Conservation (phyloP, 92 coral and sea anemone genomes). For the Chrysogorgia sp. region DNA sequence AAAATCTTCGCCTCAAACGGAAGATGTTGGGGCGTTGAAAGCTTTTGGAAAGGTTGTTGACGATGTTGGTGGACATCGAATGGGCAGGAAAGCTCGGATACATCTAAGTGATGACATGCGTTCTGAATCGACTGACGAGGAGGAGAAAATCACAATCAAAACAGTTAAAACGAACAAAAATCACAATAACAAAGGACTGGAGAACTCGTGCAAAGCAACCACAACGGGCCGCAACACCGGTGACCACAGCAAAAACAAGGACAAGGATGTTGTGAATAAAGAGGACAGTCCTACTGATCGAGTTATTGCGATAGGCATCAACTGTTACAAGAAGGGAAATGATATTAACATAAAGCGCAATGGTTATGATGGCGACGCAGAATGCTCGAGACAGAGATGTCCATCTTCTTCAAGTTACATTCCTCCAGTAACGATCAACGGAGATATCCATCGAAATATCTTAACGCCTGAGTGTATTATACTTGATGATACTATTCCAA, state of each 20-base stretch:
- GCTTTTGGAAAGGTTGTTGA: not conserved
- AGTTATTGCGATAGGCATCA: too few relatives aligned
- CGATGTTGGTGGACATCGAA: not conserved
- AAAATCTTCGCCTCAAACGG: not conserved
- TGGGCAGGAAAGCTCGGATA: not conserved
- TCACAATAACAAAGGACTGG: not conserved
- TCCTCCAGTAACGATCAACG: conserved; percentile 1
- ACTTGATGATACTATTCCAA: conserved; percentile 1
- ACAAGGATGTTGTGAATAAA: too few relatives aligned
- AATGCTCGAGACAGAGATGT: not conserved
- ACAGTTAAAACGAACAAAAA: not conserved
- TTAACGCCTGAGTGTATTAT: conserved; percentile 15
- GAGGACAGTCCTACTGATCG: too few relatives aligned
- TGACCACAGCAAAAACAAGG: too few relatives aligned
- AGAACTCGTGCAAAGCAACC: too few relatives aligned
- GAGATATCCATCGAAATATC: not conserved
- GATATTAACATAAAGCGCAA: too few relatives aligned
- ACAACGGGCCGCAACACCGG: too few relatives aligned
- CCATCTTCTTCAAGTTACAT: not conserved
- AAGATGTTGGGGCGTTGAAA: not conserved
- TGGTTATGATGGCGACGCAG: not conserved
- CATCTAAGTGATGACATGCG: conserved; percentile 23
- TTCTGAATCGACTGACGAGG: too few relatives aligned
- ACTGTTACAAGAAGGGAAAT: too few relatives aligned
- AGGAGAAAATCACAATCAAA: not conserved